A percentile compares a stretch with the other conserved stretches of the same genome.
phyloP scores from a whole-genome alignment of 2,113 vertebrate genomes.

The Salvelinus namaycush region DNA sequence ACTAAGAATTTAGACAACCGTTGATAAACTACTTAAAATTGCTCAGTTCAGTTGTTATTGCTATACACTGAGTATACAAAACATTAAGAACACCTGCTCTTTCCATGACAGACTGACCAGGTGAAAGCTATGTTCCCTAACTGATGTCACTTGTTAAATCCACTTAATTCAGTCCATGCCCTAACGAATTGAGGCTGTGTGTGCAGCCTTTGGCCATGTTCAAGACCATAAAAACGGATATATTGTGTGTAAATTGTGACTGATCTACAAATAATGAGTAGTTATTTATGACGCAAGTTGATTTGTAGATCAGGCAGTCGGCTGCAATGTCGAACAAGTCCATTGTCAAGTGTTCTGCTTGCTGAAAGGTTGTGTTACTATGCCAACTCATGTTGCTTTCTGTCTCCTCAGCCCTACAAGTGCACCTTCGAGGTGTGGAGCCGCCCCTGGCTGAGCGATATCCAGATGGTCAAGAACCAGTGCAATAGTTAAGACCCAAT shows the following conservation, averaged over 20 bases:
- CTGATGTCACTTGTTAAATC: no score
- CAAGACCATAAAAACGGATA: not conserved
- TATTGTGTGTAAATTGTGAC: not conserved
- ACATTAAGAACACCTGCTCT: no score
- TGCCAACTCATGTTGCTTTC: not conserved
- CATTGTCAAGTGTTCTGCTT: not conserved
- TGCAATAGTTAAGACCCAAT: slow-evolving; percentile 40
- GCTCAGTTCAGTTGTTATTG: not conserved
- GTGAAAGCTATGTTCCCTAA: no score
- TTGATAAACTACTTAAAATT: not conserved
- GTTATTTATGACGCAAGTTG: no score
- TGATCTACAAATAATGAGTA: not conserved
- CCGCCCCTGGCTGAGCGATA: slow-evolving; percentile 22
- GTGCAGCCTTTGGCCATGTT: not conserved
- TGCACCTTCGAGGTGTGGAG: slow-evolving; percentile 69
- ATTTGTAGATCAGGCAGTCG: not conserved
- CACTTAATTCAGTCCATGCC: no score
- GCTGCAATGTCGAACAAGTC: not conserved
- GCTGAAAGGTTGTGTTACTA: not conserved
- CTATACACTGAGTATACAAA: not conserved
- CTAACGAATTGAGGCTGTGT: not conserved
- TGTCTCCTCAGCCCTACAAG: slow-evolving; percentile 38
- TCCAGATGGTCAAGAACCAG: rapidly evolving
- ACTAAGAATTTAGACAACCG: no score
- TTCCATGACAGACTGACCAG: no score